Evolutionary conservation across 1,140 invertebrate species (phyloP).

Genomic region (Cyclina sinensis): DNA sequence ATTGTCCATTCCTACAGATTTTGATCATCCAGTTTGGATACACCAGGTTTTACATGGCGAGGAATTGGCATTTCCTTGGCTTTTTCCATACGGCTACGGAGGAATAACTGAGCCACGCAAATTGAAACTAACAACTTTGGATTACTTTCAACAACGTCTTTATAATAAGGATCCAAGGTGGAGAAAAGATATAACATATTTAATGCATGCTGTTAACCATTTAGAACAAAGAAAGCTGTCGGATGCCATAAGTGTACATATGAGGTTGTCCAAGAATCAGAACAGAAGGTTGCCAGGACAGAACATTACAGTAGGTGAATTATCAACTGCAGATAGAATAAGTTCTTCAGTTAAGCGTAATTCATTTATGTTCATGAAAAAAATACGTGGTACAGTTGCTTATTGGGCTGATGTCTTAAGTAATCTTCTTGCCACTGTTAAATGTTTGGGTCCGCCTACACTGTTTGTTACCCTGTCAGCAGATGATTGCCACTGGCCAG

Average conservation of each 20-base stretch:
- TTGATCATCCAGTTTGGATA: not conserved
- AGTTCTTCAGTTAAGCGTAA: slow-evolving; percentile 39
- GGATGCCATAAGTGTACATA: slow-evolving; percentile 50
- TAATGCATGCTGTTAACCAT: slow-evolving; percentile 55
- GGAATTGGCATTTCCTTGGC: slow-evolving; percentile 52
- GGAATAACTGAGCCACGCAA: slow-evolving; percentile 7
- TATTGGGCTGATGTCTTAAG: not conserved
- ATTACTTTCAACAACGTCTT: slow-evolving; percentile 50
- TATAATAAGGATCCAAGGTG: slow-evolving; percentile 39
- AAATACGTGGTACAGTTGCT: not conserved
- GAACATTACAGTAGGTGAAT: not conserved
- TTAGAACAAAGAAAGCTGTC: slow-evolving; percentile 27
- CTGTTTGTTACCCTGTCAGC: not conserved
- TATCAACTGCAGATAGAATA: no score
- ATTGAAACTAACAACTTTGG: not conserved
- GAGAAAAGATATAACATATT: slow-evolving; percentile 60
- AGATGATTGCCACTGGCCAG: not conserved
- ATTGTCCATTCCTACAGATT: slow-evolving; percentile 31
- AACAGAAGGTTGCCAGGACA: not conserved
- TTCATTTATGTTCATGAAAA: slow-evolving; percentile 66
- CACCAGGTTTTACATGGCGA: slow-evolving; percentile 34
- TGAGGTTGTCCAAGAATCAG: not conserved
- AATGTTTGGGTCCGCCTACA: not conserved
- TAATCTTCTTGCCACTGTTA: not conserved
- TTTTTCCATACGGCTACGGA: slow-evolving; percentile 46